Evolutionary conservation across 1,140 invertebrate genomes (phyloP).

Genomic region (Phortica variegata): DNA sequence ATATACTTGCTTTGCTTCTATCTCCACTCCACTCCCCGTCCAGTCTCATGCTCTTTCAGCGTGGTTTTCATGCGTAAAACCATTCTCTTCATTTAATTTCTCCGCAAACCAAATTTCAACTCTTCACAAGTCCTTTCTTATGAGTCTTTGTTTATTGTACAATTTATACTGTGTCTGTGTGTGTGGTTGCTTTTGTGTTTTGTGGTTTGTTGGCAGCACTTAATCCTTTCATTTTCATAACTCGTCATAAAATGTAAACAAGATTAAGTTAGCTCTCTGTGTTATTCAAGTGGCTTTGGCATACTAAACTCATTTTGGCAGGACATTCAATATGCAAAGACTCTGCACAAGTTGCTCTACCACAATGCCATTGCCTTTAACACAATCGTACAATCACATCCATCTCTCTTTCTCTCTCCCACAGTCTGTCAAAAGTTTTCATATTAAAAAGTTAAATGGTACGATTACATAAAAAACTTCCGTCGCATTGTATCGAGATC

Average conservation of each 20-base stretch:
- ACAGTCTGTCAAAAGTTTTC: constrained; percentile 39
- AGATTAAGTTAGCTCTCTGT: constrained; percentile 52
- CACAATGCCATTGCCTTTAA: no score
- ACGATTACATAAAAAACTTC: constrained; percentile 53
- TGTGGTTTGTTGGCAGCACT: no score
- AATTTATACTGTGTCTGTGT: constrained; percentile 7
- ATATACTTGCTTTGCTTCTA: no score
- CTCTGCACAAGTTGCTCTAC: no score
- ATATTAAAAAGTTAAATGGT: constrained; percentile 54
- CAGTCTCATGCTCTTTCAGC: constrained; percentile 7
- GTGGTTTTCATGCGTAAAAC: constrained; percentile 40
- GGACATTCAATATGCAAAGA: no score
- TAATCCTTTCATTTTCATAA: constrained; percentile 54
- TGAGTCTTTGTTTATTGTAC: constrained; percentile 6
- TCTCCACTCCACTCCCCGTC: no score
- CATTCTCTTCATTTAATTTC: constrained; percentile 43
- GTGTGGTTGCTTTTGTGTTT: constrained; percentile 17
- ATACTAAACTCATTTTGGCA: background rate
- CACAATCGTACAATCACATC: no score
- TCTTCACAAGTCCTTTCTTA: no score
- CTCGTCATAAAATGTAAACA: constrained; percentile 54
- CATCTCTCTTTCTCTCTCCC: no score
- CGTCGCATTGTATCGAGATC: constrained; percentile 52
- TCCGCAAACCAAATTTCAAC: no score
- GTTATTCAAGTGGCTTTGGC: constrained; percentile 47